Percentiles rank a stretch among this genome's conserved stretches.
Evolutionary conservation across 1,140 invertebrate species (phyloP).

Genomic region (Neuroterus valhalla): DNA sequence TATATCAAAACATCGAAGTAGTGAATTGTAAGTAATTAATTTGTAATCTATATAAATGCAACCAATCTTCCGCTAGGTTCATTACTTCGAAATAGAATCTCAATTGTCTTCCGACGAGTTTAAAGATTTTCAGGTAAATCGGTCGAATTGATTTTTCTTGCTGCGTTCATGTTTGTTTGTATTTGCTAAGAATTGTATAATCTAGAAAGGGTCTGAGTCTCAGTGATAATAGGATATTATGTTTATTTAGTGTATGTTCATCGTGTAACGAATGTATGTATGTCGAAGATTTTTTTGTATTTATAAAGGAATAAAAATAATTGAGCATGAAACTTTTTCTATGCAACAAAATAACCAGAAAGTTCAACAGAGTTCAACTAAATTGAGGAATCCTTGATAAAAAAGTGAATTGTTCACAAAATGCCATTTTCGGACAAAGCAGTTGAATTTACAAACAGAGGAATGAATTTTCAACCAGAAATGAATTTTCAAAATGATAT

Average conservation of each 20-base stretch:
- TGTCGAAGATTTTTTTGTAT: slow-evolving; percentile 23
- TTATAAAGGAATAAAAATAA: slow-evolving; percentile 18
- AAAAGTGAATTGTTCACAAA: too few species aligned
- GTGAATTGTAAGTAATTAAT: slow-evolving; percentile 8
- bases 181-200: not conserved
- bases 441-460: too few species aligned
- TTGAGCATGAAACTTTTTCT: too few species aligned
- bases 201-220: slow-evolving; percentile 17
- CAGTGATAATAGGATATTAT: slow-evolving; percentile 8
- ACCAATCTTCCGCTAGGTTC: not conserved
- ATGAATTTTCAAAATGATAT: too few species aligned
- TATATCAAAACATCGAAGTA: slow-evolving; percentile 7
- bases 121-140: not conserved
- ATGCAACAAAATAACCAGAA: too few species aligned
- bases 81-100: not conserved
- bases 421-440: too few species aligned
- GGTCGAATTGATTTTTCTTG: not conserved
- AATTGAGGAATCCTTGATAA: too few species aligned
- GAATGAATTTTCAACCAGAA: too few species aligned
- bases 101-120: slow-evolving; percentile 14
- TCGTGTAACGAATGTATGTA: not conserved
- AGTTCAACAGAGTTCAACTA: too few species aligned
- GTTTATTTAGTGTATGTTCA: not conserved
- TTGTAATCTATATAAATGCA: not conserved
- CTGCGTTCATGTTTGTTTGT: not conserved